phyloP scores from a whole-genome alignment of 1,140 invertebrate genomes.

The Leptoteleia sp. region DNA sequence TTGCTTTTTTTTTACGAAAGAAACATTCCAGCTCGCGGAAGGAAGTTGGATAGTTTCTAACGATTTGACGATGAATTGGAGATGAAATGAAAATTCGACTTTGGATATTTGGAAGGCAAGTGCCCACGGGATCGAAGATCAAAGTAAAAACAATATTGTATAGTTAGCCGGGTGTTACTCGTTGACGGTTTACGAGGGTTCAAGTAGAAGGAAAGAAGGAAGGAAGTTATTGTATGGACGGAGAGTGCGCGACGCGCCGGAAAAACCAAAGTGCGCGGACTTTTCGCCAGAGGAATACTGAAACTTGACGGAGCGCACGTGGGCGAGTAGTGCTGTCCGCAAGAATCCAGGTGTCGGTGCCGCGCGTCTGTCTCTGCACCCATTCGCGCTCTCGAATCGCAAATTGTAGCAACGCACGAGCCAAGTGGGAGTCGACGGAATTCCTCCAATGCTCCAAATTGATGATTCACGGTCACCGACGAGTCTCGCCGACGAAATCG shows the following conservation, averaged over 20 bases:
- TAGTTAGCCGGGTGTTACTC: too few species aligned
- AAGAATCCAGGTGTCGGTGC: slow-evolving; percentile 53
- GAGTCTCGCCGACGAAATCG: background rate
- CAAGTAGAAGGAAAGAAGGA: too few species aligned
- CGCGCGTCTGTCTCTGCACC: slow-evolving; percentile 33
- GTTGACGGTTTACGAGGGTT: too few species aligned
- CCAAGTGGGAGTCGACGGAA: slow-evolving; percentile 26
- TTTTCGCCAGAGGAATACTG: slow-evolving; percentile 28
- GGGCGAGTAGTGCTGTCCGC: slow-evolving; percentile 44
- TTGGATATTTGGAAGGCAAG: background rate
- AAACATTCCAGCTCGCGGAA: too few species aligned
- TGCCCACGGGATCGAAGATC: slow-evolving; percentile 4
- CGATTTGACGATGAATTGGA: too few species aligned
- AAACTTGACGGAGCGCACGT: slow-evolving; percentile 29
- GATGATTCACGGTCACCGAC: slow-evolving; percentile 15
- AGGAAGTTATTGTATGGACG: too few species aligned
- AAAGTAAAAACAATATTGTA: too few species aligned
- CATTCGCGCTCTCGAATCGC: slow-evolving; percentile 42
- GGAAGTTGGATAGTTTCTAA: too few species aligned
- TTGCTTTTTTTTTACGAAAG: too few species aligned
- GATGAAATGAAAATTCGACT: too few species aligned
- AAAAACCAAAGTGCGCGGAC: too few species aligned
- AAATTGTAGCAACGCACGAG: slow-evolving; percentile 31
- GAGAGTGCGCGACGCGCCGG: too few species aligned
- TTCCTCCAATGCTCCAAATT: slow-evolving; percentile 34